Evolutionary conservation across 2,888 invertebrate species (phyloP).

Genomic region (Plagodis pulveraria): DNA sequence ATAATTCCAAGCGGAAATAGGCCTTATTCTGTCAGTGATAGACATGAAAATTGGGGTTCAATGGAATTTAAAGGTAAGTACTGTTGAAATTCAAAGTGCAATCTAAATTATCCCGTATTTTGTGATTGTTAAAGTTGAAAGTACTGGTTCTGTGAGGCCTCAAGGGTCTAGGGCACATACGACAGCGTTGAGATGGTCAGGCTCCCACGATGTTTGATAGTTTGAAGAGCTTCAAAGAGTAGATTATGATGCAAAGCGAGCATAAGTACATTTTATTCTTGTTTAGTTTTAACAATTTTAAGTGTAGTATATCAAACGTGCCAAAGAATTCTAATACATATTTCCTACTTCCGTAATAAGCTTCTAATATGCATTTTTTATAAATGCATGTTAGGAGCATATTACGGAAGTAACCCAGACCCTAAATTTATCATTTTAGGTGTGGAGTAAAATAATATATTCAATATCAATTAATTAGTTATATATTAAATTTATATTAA

Average conservation of each 20-base stretch:
- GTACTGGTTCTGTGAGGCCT: conserved; percentile 37
- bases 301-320: too few relatives aligned
- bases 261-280: too few relatives aligned
- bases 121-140: not conserved
- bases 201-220: conserved; percentile 69
- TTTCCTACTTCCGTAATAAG: too few relatives aligned
- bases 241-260: not conserved
- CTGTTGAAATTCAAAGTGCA: not conserved
- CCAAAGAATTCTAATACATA: too few relatives aligned
- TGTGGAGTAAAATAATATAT: too few relatives aligned
- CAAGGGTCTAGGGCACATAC: conserved; percentile 52
- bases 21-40: not conserved
- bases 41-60: not conserved
- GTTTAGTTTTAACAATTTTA: too few relatives aligned
- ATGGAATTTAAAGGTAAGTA: not conserved
- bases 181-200: conserved; percentile 69
- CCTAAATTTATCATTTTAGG: too few relatives aligned
- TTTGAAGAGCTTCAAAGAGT: conserved; percentile 33
- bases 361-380: too few relatives aligned
- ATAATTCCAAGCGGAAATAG: not conserved
- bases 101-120: conserved; percentile 17
- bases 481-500: too few relatives aligned
- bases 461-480: too few relatives aligned
- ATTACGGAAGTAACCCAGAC: too few relatives aligned
- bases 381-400: too few relatives aligned